A percentile compares a stretch with the other conserved stretches of the same genome.
Evolutionary conservation across 2,888 invertebrate species (phyloP).

Genomic region (Ormyrus pomaceus): DNA sequence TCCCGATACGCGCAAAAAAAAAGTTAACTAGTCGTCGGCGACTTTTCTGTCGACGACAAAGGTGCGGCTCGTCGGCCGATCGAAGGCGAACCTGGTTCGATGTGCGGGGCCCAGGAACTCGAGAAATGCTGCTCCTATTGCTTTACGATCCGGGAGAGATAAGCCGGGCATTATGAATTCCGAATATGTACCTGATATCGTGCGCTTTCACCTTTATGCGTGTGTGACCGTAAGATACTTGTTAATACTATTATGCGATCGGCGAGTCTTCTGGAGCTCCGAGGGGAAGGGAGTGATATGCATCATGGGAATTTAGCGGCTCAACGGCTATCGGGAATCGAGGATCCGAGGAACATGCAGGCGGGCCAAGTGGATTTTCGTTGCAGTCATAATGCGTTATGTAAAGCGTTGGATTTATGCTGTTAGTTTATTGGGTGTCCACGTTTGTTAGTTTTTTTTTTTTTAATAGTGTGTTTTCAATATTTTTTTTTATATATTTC

Average conservation of each 20-base stretch:
- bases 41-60: neutral
- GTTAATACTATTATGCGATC: neutral
- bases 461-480: too few species aligned
- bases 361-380: too few species aligned
- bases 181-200: constrained; percentile 34
- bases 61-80: constrained; percentile 8
- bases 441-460: too few species aligned
- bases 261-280: neutral
- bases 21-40: too few species aligned
- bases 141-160: constrained; percentile 12
- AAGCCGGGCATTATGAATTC: constrained; percentile 25
- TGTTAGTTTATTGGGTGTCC: too few species aligned
- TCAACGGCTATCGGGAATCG: constrained; percentile 11
- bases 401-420: too few species aligned
- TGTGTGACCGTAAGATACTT: neutral
- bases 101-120: constrained; percentile 34
- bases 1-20: too few species aligned
- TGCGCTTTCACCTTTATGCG: constrained; percentile 17
- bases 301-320: constrained; percentile 28
- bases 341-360: neutral
- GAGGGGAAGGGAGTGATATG: neutral
- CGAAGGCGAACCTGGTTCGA: constrained; percentile 37
- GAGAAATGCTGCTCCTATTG: constrained; percentile 30
- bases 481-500: too few species aligned
- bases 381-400: neutral